Evolutionary conservation across 1,140 invertebrate species (phyloP).

Genomic region (Manduca sexta): DNA sequence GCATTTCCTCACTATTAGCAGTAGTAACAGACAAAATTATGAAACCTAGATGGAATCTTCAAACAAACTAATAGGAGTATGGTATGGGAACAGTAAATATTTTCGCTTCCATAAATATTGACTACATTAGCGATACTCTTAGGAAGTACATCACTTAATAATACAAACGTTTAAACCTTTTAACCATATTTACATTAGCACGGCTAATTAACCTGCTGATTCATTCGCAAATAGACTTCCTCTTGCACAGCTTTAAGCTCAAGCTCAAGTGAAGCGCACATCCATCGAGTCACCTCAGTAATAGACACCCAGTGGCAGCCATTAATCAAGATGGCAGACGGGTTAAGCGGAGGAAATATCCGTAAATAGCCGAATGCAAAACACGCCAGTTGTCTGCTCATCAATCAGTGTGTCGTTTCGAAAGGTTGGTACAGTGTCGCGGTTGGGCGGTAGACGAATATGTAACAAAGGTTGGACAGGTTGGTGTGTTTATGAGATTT

Average conservation of each 20-base stretch:
- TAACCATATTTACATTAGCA: neutral
- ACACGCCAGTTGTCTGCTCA: conserved; percentile 62
- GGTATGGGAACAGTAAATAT: too few species aligned
- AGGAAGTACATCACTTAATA: too few species aligned
- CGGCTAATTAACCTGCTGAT: neutral
- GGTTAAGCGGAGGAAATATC: conserved; percentile 66
- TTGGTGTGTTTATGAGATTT: too few species aligned
- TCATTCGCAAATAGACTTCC: conserved; percentile 11
- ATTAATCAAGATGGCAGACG: conserved; percentile 63
- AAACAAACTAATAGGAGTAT: too few species aligned
- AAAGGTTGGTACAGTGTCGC: conserved; percentile 2
- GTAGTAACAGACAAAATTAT: too few species aligned
- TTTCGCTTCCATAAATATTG: too few species aligned
- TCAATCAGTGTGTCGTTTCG: conserved; percentile 53
- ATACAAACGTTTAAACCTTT: too few species aligned
- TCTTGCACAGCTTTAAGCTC: conserved; percentile 5
- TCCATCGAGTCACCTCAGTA: conserved; percentile 40
- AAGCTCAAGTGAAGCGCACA: conserved; percentile 42
- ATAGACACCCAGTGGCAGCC: conserved; percentile 49
- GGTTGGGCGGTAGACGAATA: neutral
- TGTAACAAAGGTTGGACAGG: neutral
- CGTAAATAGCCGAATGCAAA: conserved; percentile 71
- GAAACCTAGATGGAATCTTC: too few species aligned
- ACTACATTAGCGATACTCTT: too few species aligned
- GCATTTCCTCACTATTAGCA: too few species aligned